A percentile compares a stretch with the other conserved stretches of the same genome.
Evolutionary conservation across 2,797 vertebrate species (phyloP).

Genomic region (Mycteria americana): DNA sequence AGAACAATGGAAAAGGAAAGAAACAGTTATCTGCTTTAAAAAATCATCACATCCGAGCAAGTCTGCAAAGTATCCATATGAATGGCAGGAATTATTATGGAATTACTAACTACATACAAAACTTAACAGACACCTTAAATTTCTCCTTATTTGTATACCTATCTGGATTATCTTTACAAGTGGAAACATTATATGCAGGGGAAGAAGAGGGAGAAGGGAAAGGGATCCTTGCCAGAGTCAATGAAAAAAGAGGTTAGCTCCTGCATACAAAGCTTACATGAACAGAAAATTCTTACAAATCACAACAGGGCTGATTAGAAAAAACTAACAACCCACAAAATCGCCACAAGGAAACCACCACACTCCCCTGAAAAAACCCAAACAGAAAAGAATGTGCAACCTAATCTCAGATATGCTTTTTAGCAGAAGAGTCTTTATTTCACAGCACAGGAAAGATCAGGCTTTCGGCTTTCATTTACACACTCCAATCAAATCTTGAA

Average conservation of each 20-base stretch:
- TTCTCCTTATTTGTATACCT: not conserved
- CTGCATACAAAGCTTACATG: not conserved
- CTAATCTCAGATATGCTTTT: not conserved
- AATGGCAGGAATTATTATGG: not conserved
- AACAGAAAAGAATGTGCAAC: not conserved
- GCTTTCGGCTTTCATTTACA: not conserved
- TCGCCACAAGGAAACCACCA: not conserved
- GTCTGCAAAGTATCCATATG: not conserved
- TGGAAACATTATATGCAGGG: not conserved
- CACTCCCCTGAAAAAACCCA: fast-evolving
- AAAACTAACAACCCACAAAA: not conserved
- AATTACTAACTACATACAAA: not conserved
- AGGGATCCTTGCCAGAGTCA: not conserved
- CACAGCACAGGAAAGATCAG: not conserved
- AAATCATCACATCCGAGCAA: not conserved
- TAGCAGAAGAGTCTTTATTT: not conserved
- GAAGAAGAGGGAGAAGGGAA: not conserved
- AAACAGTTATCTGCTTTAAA: not conserved
- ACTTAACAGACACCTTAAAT: not conserved
- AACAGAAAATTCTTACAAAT: not conserved
- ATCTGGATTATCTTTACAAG: not conserved
- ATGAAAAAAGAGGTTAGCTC: not conserved
- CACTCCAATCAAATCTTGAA: not conserved
- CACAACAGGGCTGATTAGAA: not conserved
- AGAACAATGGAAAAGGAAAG: not conserved